Conservation (phyloP, 1,140 invertebrate species). For the Eumaeus atala region DNA sequence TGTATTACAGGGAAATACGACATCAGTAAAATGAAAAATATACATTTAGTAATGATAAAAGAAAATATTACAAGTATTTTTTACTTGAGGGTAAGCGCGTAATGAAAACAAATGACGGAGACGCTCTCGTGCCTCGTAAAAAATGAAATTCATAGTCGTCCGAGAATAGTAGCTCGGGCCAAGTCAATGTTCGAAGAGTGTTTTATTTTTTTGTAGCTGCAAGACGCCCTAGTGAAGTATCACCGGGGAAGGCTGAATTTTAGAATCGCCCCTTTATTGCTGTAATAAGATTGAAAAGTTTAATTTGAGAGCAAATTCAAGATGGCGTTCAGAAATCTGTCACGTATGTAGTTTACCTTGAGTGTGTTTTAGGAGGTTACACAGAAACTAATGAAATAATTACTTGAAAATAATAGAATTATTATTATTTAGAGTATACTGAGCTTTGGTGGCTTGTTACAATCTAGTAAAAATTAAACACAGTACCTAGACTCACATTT, state of each 20-base stretch:
- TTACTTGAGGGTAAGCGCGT: constrained; percentile 40
- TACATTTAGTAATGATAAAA: constrained; percentile 9
- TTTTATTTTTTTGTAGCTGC: constrained; percentile 7
- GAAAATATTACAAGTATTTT: constrained; percentile 18
- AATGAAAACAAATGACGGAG: constrained; percentile 66
- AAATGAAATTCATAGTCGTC: constrained; percentile 48
- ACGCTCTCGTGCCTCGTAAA: constrained; percentile 49
- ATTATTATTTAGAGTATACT: no score
- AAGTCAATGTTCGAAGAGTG: constrained; percentile 1
- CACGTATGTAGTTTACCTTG: no score
- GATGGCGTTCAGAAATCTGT: no score
- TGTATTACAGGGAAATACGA: no score
- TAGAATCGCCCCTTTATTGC: constrained; percentile 1
- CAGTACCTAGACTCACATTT: no score
- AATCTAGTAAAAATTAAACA: no score
- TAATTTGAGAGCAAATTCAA: no score
- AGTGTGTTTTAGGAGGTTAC: no score
- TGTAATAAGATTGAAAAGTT: constrained; percentile 3
- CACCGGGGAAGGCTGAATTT: constrained; percentile 1
- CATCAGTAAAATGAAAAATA: constrained; percentile 4
- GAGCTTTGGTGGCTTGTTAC: no score
- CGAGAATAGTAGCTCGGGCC: constrained; percentile 11
- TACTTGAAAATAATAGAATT: no score
- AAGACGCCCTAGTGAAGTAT: constrained; percentile 3
- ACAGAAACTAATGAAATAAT: no score